Evolutionary conservation across 2,888 invertebrate genomes (phyloP), one percentile per base, ranked within the genome.

Genomic region (Seira sanloemensis): DNA sequence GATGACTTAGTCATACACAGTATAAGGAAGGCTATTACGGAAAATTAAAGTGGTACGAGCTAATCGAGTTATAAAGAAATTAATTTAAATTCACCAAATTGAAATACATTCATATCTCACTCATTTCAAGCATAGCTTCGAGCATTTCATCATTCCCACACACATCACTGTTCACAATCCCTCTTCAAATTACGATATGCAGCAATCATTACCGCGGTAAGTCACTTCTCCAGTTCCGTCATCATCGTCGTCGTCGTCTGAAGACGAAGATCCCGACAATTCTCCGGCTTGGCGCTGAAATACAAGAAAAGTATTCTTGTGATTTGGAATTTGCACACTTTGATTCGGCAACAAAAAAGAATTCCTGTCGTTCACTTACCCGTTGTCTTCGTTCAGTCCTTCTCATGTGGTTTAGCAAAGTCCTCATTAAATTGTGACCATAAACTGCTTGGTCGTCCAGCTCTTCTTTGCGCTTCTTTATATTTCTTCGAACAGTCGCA

Each of bases 351-450:
- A n/a, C n/a, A n/a, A n/a, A n/a, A n/a, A n/a, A n/a, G n/a, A n/a
- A n/a, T n/a, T n/a, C n/a, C n/a, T n/a, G 24, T 25, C 26, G 21
- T 16, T 27, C 21, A 19, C 66, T 81, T 89, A 91, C 90, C 87
- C 91, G 89, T 76, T 90, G 87, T 68, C 91, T 86, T 86, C 92
- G 90, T 21, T 92, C 91, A 16, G 91, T 91, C 75, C 91, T 90
- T 37, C 92, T 90, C 71, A 93, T 90, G 86, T 92, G 92, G 86
- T 92, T 91, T 91, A 93, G 91, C 74, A 93, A 90, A 76, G 92
- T 91, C 92, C 92, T 92, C 84, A 93, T 90, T 91, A 93, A 91
- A 37, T 37, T 37, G 87, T 92, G 92, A 2, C 92, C 91, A 87
- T 92, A 92, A 79, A 93, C 91, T 86, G 91, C 91, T 78, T 91